Conservation (phyloP, 2,888 invertebrate species). For the Micropterix aruncella region DNA sequence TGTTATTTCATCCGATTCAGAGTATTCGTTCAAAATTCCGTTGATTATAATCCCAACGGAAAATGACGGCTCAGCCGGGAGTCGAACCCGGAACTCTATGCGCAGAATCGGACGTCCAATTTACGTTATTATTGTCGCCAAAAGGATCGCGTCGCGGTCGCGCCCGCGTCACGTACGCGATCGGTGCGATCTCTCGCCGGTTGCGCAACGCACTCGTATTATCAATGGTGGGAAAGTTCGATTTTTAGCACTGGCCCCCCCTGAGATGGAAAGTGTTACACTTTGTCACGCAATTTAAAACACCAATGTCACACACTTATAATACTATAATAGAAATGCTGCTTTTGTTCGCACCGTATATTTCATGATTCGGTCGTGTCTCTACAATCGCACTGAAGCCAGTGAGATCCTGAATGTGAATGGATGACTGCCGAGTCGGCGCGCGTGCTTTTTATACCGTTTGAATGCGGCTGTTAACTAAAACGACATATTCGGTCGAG, state of each 20-base stretch:
- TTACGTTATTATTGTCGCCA: no score
- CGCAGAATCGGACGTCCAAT: no score
- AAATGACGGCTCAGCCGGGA: no score
- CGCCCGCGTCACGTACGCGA: neutral
- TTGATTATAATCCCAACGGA: no score
- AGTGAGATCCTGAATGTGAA: slow-evolving; percentile 40
- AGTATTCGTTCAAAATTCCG: no score
- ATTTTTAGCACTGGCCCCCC: neutral
- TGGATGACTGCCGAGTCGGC: slow-evolving; percentile 31
- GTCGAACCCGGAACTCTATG: no score
- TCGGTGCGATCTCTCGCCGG: neutral
- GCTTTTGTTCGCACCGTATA: slow-evolving; percentile 35
- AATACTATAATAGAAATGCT: no score
- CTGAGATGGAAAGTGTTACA: neutral
- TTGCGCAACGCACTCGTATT: neutral
- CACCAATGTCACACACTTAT: no score
- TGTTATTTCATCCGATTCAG: no score
- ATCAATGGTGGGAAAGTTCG: neutral
- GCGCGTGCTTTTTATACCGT: slow-evolving; percentile 32
- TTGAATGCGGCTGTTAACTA: slow-evolving; percentile 21
- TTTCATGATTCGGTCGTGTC: slow-evolving; percentile 31
- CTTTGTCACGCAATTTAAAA: neutral
- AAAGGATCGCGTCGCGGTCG: no score
- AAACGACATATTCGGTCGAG: neutral
- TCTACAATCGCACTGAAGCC: slow-evolving; percentile 38